Evolutionary conservation across 2,888 invertebrate genomes (phyloP).

Genomic region (Diarsia brunnea): DNA sequence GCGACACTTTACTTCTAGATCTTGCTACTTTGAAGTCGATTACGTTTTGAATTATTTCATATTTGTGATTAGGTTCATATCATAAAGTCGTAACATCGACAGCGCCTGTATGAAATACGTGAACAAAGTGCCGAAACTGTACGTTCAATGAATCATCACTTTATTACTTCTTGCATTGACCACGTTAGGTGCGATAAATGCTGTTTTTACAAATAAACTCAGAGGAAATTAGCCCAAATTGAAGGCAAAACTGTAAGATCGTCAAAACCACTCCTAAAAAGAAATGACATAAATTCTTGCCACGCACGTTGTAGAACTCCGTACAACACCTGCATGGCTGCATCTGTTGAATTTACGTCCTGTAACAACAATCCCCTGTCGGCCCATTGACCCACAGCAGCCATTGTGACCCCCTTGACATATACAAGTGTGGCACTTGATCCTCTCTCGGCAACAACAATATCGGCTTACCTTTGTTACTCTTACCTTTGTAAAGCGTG

Average conservation of each 20-base stretch:
- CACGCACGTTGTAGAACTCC: not conserved
- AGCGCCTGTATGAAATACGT: not conserved
- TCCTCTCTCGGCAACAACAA: constrained; percentile 5
- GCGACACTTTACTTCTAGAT: not conserved
- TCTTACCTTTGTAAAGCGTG: not conserved
- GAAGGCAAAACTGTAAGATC: not conserved
- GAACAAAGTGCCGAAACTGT: not conserved
- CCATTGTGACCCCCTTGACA: constrained; percentile 15
- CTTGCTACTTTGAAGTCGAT: not conserved
- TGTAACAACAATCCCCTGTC: not conserved
- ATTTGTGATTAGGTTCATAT: not conserved
- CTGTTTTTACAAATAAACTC: not conserved
- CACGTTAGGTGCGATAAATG: not conserved
- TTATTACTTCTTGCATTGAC: not conserved
- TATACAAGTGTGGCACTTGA: constrained; percentile 25
- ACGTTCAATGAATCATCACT: not conserved
- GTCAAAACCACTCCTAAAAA: not conserved
- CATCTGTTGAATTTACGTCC: not conserved
- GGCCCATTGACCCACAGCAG: not conserved
- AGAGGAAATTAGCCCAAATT: not conserved
- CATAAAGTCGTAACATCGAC: not conserved
- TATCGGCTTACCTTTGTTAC: constrained; percentile 25
- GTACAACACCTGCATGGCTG: not conserved
- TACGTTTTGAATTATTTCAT: not conserved
- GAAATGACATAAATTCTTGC: no score